Evolutionary conservation across 2,797 vertebrate species (phyloP), one percentile per base, ranked within the genome.

Genomic region (Gallirallus australis): DNA sequence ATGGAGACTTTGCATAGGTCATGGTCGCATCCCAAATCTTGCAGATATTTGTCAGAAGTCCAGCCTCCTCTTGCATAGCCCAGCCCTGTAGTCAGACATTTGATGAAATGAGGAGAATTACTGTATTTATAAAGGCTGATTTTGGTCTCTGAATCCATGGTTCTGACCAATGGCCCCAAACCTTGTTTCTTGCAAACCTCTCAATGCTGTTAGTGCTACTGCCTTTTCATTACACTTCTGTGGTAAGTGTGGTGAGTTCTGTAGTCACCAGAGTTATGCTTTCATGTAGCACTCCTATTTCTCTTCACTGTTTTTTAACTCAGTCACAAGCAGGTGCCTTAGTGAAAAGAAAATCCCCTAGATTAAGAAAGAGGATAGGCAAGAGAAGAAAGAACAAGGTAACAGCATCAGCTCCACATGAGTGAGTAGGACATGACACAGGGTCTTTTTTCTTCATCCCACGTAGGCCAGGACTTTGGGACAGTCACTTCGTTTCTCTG

Each of bases 21-120:
- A 20, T 19, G 16, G 16, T 63, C 28, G 2, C 14, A 10, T 0
- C 1, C 4, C 10, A 4, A 64, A 2, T 45, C 40, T 45, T 88
- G 23, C 33, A 39, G 35, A 6, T 56, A 50, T 37, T 64, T 68
- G 7, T 57, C 63, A 83, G 65, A 92, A 68, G 4, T 47, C 39
- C 72, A 93, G 12, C 19, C 50, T 50, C 11, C 5, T 65, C 21
- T 80, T 59, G 27, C 8, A 33, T 27, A 48, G 33, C 20, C 48
- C 40, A 89, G n/a, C 16, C 19, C n/a, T 87, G 85, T 75, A 76
- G 35, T 35, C 20, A 81, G 20, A 37, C 3, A 28, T 60, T 75
- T 84, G 61, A 40, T n/a, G 24, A 71, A 64, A 64, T 24, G 2
- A 28, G 25, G 53, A 59, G 16, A 45, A 57, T 33, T 42, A 15